Evolutionary conservation across 2,113 vertebrate genomes (phyloP), one percentile per base, ranked within the genome.

Genomic region (Oreochromis spilurus): DNA sequence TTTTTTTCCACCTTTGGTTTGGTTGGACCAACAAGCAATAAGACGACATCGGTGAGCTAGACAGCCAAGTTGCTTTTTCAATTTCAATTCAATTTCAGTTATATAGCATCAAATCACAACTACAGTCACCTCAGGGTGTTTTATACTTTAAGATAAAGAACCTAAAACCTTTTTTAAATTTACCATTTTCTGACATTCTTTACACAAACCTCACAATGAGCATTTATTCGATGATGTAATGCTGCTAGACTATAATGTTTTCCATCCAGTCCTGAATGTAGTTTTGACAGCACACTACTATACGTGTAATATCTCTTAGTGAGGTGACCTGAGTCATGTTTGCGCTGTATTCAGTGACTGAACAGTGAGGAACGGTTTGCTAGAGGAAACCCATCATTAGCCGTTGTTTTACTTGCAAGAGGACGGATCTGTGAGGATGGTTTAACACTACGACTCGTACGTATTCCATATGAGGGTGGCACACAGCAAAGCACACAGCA

Each of bases 311-410:
- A 86, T 58, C 62, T 86, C 53, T 14, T 21, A 7, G 55, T 45
- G 78, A 67, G 77, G 36, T 80, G 65, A 84, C 82, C 26, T 67
- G 11, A 84, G 84, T 53, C 79, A 80, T 88, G 91, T 89, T 87
- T 81, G 84, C 57, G 40, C 50, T 16, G 29, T 14, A 52, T 55
- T 36, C 82, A 87, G 67, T 58, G 83, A 7, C 36, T 6, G 12
- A 90, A 89, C 84, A 62, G 83, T 92, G 87, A 90, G 83, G 89
- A 90, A 94, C 84, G 38, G 79, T 85, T 88, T 90, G 92, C 90
- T 89, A 87, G 72, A 82, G 86, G 82, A 88, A 90, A 92, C 93
- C 92, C 14, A 77, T 93, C 90, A 94, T 94, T 95, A 93, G 85
- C 4, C 70, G 75, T 48, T 93, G 85, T 90, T 94, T 87, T 88